phyloP scores from a whole-genome alignment of 2,888 invertebrate species.

The Drosophila mimetica region DNA sequence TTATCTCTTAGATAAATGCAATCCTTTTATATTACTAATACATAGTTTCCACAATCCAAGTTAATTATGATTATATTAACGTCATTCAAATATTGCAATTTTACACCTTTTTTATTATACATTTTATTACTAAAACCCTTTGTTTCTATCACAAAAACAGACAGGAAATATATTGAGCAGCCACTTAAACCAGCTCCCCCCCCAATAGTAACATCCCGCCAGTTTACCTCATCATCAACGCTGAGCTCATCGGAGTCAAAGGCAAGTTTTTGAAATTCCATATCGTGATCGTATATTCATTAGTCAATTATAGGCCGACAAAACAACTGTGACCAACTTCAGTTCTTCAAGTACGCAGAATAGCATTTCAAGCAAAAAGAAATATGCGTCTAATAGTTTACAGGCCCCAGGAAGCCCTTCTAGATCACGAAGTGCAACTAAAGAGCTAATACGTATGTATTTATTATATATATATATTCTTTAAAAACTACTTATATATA shows the following conservation, averaged over 20 bases:
- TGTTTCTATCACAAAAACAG: constrained; percentile 54
- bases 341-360: constrained; percentile 70
- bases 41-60: neutral
- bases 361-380: constrained; percentile 85
- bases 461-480: neutral
- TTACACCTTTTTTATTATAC: neutral
- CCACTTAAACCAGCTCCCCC: constrained; percentile 91
- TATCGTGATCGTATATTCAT: neutral
- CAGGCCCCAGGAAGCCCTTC: constrained; percentile 92
- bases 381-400: constrained; percentile 87
- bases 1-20: neutral
- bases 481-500: neutral
- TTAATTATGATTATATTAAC: neutral
- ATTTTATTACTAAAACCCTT: neutral
- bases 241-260: constrained; percentile 55
- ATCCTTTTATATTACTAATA: neutral
- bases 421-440: constrained; percentile 94
- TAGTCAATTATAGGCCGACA: constrained; percentile 51
- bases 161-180: constrained; percentile 94
- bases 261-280: constrained; percentile 47
- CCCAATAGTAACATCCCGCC: constrained; percentile 87
- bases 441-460: constrained; percentile 89
- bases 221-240: constrained; percentile 79
- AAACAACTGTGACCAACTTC: constrained; percentile 21
- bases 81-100: neutral